Evolutionary conservation across 2,888 invertebrate genomes (phyloP), one percentile per base, ranked within the genome.

Genomic region (Eupithecia abbreviata): DNA sequence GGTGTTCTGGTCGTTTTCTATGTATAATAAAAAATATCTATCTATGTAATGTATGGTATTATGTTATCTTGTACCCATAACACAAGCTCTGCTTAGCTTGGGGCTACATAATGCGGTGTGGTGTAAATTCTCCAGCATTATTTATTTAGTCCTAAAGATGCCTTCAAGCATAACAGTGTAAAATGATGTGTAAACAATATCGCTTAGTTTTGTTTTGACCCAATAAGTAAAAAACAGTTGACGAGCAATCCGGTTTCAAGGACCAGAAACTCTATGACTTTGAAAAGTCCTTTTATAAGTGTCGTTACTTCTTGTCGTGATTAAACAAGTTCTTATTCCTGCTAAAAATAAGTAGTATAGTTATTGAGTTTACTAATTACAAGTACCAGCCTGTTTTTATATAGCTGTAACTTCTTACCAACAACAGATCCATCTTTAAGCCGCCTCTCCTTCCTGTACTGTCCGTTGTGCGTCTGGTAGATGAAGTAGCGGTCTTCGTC

Each of bases 401-500:
- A 4, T 13, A 47, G 69, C 4, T 43, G 2, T 15, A 6, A 43
- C 18, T 45, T 68, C 92, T 91, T 85, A 93, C 98, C 98, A 82
- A 98, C 96, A 72, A 98, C 98, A 4, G 98, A 98, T 77, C 98
- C 98, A 91, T 98, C 98, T 89, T 97, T 97, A 10, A 98, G 95
- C 72, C 98, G 96, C 88, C 98, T 97, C 89, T 98, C 98, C 91
- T 98, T 98, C 72, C 98, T 96, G 90, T 97, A 98, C 91, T 98
- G 98, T 1, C 98, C 98, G 88, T 97, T 98, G 85, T 97, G 96
- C 0, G 98, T 98, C 92, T 98, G 98, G 90, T 97, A 98, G 81
- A 97, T 96, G 95, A 98, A 98, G 94, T 97, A 98, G 73, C 98
- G 95, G 89, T 98, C 98, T 41, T 98, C 97, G n/a, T 98, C 98